These are phyloP conservation scores for Chaetorhynchus papuensis DNA, from an alignment of 2,113 vertebrate genomes.

Conservation along the genomic window DNA sequence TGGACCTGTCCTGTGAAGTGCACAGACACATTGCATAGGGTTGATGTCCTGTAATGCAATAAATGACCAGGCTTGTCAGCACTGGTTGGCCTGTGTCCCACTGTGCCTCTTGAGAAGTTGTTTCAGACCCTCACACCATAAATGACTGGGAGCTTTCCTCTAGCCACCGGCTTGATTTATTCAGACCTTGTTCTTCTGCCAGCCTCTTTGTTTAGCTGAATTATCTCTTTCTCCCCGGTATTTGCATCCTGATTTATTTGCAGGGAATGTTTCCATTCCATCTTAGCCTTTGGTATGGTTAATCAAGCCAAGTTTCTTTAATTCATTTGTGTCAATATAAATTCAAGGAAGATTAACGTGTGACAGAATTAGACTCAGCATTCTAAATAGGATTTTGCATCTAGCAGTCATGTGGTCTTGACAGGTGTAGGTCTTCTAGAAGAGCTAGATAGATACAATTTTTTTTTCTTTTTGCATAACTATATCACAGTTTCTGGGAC, in stretches of 20 bases:
- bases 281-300: neutral
- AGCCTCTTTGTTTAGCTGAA: slow-evolving; percentile 1
- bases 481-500: neutral
- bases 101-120: neutral
- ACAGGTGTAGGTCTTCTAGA: neutral
- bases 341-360: neutral
- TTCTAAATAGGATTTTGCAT: neutral
- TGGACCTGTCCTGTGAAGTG: neutral
- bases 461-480: neutral
- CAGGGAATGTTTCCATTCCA: neutral
- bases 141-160: neutral
- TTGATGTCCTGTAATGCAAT: neutral
- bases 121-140: neutral
- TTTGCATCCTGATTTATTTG: slow-evolving; percentile 5
- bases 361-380: neutral
- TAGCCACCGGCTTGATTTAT: neutral
- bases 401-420: neutral
- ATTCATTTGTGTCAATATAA: neutral
- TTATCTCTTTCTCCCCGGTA: neutral
- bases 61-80: neutral
- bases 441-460: neutral
- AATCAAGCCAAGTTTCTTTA: slow-evolving; percentile 8
- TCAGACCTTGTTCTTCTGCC: neutral
- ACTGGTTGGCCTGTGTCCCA: neutral
- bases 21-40: neutral